Base-by-base conservation (phyloP, 2,888 invertebrate genomes). In the Dynastes grantii region DNA sequence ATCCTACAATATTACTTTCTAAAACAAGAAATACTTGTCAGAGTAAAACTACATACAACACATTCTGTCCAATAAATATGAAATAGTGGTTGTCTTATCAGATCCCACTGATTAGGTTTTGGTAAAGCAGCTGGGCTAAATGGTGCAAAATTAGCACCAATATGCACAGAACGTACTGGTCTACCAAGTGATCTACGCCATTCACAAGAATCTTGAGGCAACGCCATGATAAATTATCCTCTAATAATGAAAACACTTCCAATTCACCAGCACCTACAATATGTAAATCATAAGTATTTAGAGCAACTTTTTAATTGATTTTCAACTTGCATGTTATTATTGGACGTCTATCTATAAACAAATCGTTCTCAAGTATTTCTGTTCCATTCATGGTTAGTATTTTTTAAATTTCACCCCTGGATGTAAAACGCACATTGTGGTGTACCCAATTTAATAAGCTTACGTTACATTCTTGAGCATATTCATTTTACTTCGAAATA, bases 31-130 rank as follows among this genome's bases (percentile, higher is more conserved):
- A 53, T 73, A 73, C 51, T 63, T 70, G 73, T 37, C 76, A 29
- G 45, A 27, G 65, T 53, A 40, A n/a, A 53, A 71, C 67, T 82
- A 90, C 93, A 91, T 91, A 98, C 98, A 88, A 93, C 93, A 91
- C 98, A 98, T 88, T 98, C 98, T 29, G 96, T 97, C 94, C 98
- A 97, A 89, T 95, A 98, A 79, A 97, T 95, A 88, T 98, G 97
- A 86, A 98, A 93, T 87, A 98, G 94, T 11, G 98, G 97, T 84
- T 96, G 95, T 83, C 96, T 95, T 80, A 97, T 91, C 67, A 98
- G 92, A 86, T 94, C 95, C 89, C 94, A 93, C 87, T 94, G 92
- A 77, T 92, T 92, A 70, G 93, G 94, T 80, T 93, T 92, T 65
- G 95, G 95, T 76, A 96, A 88, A 80, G 93, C 92, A 76, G 92